Evolutionary conservation across 2,113 vertebrate genomes (phyloP).

Genomic region (Oryzias javanicus): DNA sequence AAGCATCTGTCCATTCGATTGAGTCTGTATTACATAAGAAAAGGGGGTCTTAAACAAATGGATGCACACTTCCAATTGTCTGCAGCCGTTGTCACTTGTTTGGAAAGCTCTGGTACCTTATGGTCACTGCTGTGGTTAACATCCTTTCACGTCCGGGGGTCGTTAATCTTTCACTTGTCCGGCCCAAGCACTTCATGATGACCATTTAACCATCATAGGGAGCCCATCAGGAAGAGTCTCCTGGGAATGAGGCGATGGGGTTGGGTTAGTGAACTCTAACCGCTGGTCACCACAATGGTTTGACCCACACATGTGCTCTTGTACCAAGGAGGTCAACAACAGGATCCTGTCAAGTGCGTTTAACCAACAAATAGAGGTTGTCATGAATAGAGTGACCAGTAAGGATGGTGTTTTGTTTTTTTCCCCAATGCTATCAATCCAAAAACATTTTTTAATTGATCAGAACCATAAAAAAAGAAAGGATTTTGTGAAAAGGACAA

Average conservation of each 20-base stretch:
- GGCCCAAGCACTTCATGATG: slow-evolving; percentile 47
- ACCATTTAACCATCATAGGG: slow-evolving; percentile 46
- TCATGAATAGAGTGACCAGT: slow-evolving; percentile 62
- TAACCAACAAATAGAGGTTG: slow-evolving; percentile 67
- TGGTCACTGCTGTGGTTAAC: slow-evolving; percentile 1
- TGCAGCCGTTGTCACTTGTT: slow-evolving; percentile 1
- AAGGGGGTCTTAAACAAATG: neutral
- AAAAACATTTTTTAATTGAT: too few relatives aligned
- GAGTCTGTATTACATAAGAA: too few relatives aligned
- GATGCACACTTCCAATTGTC: neutral
- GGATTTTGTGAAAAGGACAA: too few relatives aligned
- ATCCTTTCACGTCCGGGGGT: slow-evolving; percentile 7
- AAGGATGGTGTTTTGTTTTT: slow-evolving; percentile 16
- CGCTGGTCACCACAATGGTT: slow-evolving; percentile 55
- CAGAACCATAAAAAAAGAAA: too few relatives aligned
- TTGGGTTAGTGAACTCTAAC: slow-evolving; percentile 56
- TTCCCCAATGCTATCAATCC: neutral
- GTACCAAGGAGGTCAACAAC: slow-evolving; percentile 56
- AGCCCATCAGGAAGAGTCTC: slow-evolving; percentile 57
- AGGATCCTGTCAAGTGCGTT: slow-evolving; percentile 53
- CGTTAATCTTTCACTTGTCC: slow-evolving; percentile 39
- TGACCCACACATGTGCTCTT: slow-evolving; percentile 59
- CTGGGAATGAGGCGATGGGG: slow-evolving; percentile 65
- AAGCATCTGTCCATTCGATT: too few relatives aligned
- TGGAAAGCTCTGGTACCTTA: neutral